Conservation (phyloP, 2,113 vertebrate species). For the Tyto alba region DNA sequence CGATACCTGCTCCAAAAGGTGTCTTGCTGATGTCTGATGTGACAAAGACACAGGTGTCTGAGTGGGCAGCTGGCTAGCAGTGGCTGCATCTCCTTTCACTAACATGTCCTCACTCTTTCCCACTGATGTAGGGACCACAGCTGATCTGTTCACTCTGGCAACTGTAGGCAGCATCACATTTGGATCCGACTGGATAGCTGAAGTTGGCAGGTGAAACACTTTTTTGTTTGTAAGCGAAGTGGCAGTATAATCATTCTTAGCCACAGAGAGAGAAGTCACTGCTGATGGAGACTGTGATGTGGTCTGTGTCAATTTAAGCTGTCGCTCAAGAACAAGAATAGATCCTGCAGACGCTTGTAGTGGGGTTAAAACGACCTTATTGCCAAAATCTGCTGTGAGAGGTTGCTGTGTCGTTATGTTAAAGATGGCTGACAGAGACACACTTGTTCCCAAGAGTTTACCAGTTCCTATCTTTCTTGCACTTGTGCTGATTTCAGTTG, state of each 20-base stretch:
- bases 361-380: accelerated
- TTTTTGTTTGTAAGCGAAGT: accelerated
- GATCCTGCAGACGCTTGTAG: not conserved
- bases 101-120: not conserved
- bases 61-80: not conserved
- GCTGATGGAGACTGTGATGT: not conserved
- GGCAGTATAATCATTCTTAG: accelerated
- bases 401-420: not conserved
- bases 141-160: not conserved
- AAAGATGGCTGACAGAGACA: accelerated
- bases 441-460: accelerated
- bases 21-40: not conserved
- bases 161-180: accelerated
- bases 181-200: accelerated
- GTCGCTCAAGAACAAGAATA: not conserved
- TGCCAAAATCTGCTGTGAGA: not conserved
- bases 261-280: not conserved
- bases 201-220: not conserved
- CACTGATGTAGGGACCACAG: accelerated
- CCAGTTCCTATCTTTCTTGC: not conserved
- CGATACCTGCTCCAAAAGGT: accelerated
- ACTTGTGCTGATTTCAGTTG: not conserved
- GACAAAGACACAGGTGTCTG: not conserved
- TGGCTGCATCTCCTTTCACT: not conserved
- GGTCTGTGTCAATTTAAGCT: not conserved